phyloP scores from a whole-genome alignment of 2,113 vertebrate species.

The Spea multiplicata region DNA sequence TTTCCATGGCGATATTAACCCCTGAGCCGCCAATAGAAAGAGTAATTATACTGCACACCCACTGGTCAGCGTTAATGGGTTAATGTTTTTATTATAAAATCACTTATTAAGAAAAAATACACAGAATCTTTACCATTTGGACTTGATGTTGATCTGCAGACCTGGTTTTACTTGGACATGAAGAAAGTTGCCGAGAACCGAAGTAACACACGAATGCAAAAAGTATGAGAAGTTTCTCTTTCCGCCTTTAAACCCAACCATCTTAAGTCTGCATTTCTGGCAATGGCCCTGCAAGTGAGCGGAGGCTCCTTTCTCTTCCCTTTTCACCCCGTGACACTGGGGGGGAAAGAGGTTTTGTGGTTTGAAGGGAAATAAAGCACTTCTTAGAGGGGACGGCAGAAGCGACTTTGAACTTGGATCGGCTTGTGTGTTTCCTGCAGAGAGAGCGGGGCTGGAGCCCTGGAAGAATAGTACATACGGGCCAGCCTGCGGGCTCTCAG shows the following conservation, averaged over 20 bases:
- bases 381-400: slow-evolving; percentile 79
- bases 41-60: too few species aligned
- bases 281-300: slow-evolving; percentile 59
- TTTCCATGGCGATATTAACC: too few species aligned
- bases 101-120: slow-evolving; percentile 30
- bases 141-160: slow-evolving; percentile 11
- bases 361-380: slow-evolving; percentile 83
- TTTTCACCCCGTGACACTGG: slow-evolving; percentile 59
- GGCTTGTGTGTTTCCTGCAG: slow-evolving; percentile 86
- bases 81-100: too few species aligned
- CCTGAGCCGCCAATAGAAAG: too few species aligned
- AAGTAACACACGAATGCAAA: slow-evolving; percentile 57
- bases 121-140: slow-evolving; percentile 8
- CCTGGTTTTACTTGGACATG: slow-evolving; percentile 36
- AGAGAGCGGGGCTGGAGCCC: slow-evolving; percentile 77
- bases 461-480: slow-evolving; percentile 75
- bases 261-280: slow-evolving; percentile 56
- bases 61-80: too few species aligned
- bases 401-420: slow-evolving; percentile 99
- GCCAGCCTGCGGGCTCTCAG: slow-evolving; percentile 61
- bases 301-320: slow-evolving; percentile 56
- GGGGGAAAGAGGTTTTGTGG: slow-evolving; percentile 64
- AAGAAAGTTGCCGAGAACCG: slow-evolving; percentile 67
- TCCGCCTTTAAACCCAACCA: slow-evolving; percentile 45
- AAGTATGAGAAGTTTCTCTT: not conserved